Conservation (phyloP, 2,797 vertebrate species). For the Geotria australis region DNA sequence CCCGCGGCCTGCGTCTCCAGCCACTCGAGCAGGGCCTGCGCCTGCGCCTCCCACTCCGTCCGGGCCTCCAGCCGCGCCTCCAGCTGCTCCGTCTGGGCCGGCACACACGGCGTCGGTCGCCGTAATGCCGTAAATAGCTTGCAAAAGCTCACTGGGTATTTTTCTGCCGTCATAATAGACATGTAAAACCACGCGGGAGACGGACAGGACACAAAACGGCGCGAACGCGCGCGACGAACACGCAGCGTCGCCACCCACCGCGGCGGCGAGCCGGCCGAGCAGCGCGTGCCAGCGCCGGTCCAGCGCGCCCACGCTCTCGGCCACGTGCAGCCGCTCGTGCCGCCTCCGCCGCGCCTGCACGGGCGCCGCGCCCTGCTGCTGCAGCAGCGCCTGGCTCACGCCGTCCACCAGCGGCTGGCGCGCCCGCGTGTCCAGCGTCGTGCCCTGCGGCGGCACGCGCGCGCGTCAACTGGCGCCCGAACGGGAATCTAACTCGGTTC, state of each 20-base stretch:
- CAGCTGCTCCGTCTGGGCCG: conserved; percentile 20
- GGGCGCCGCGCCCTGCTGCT: conserved; percentile 10
- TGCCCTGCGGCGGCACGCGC: conserved; percentile 13
- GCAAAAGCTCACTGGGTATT: too few species aligned
- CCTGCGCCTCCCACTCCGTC: conserved; percentile 17
- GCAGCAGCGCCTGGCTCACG: conserved; percentile 29
- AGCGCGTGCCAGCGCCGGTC: conserved; percentile 28
- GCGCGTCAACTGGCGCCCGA: background rate
- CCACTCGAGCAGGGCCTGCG: conserved; percentile 25
- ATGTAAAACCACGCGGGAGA: too few species aligned
- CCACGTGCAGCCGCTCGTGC: conserved; percentile 24
- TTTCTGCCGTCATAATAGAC: too few species aligned
- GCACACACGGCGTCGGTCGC: background rate
- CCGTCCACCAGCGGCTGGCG: conserved; percentile 36
- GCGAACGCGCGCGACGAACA: background rate
- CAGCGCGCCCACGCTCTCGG: conserved; percentile 34
- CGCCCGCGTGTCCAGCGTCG: conserved; percentile 21
- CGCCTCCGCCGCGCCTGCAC: conserved; percentile 20
- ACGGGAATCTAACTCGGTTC: too few species aligned
- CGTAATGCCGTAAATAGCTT: too few species aligned
- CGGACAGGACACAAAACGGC: too few species aligned
- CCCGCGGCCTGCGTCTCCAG: conserved; percentile 19
- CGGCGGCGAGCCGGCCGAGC: conserved; percentile 15
- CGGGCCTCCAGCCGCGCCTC: conserved; percentile 21
- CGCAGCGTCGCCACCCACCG: conserved; percentile 14